Percentiles rank a stretch among this genome's conserved stretches.
These are phyloP conservation scores for Probosciger aterrimus DNA, from an alignment of 2,113 vertebrate species.

Conservation along the genomic window DNA sequence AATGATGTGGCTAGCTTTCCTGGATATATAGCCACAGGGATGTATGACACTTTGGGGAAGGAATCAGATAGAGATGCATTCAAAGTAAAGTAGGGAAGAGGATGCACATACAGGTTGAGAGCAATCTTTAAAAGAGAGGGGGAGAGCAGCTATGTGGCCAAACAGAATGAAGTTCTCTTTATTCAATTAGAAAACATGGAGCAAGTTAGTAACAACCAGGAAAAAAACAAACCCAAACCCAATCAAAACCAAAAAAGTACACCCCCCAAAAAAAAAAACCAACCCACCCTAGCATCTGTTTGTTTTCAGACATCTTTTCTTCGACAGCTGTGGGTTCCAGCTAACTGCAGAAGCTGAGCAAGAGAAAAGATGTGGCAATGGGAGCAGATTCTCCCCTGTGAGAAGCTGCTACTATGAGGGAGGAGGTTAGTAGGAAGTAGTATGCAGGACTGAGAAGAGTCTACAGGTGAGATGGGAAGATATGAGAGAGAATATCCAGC, in stretches of 20 bases:
- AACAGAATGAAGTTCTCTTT: slow-evolving; percentile 22
- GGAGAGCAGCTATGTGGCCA: background rate
- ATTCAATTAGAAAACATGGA: background rate
- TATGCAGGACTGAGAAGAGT: background rate
- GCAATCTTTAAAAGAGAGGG: background rate
- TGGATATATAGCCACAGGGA: slow-evolving; percentile 60
- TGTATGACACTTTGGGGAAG: slow-evolving; percentile 58
- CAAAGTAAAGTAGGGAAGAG: slow-evolving; percentile 16
- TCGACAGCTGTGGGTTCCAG: background rate
- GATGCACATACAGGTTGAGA: background rate
- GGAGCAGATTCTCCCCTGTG: background rate
- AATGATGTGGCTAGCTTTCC: slow-evolving; percentile 62
- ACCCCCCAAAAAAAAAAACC: background rate
- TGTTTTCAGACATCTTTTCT: slow-evolving; percentile 3
- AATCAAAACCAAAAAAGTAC: background rate
- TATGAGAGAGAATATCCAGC: background rate
- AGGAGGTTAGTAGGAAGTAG: slow-evolving; percentile 17
- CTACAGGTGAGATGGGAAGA: slow-evolving; percentile 22
- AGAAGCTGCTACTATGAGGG: background rate
- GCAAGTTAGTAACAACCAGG: background rate
- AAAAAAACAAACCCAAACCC: background rate
- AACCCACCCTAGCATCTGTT: background rate
- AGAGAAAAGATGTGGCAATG: slow-evolving; percentile 38
- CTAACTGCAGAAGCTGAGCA: background rate
- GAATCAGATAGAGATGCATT: slow-evolving; percentile 45